Evolutionary conservation across 2,888 invertebrate species (phyloP).

Genomic region (Rhagium mordax): DNA sequence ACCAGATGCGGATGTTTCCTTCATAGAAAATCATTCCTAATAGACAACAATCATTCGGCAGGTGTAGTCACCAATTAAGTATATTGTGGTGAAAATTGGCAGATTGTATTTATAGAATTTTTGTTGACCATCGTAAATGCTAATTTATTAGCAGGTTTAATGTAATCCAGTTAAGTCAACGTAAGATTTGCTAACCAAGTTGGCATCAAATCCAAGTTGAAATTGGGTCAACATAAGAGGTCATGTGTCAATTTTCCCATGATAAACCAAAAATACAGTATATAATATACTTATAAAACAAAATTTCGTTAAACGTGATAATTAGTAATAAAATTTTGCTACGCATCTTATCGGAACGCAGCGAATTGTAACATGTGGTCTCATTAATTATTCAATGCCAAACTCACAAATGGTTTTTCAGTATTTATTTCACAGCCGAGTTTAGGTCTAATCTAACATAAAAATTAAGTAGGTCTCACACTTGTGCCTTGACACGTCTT

Average conservation of each 20-base stretch:
- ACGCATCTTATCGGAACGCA: neutral
- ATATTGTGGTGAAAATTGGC: neutral
- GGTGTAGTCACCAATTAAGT: neutral
- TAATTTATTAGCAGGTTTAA: no score
- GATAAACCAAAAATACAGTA: no score
- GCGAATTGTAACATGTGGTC: conserved; percentile 40
- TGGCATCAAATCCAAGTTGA: no score
- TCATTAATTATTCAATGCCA: conserved; percentile 39
- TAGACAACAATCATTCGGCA: neutral
- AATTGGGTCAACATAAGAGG: no score
- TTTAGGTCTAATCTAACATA: neutral
- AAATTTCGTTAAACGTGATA: no score
- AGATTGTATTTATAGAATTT: no score
- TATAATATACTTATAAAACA: no score
- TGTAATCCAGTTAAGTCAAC: no score
- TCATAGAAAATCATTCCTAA: no score
- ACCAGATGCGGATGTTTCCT: neutral
- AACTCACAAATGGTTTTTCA: conserved; percentile 14
- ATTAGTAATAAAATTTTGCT: neutral
- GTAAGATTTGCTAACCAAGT: no score
- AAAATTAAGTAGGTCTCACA: conserved; percentile 31
- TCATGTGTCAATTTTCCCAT: no score
- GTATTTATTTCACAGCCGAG: neutral
- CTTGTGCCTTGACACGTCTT: conserved; percentile 59
- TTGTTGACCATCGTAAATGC: no score